phyloP scores from a whole-genome alignment of 2,113 vertebrate species.

The Crotophaga sulcirostris region DNA sequence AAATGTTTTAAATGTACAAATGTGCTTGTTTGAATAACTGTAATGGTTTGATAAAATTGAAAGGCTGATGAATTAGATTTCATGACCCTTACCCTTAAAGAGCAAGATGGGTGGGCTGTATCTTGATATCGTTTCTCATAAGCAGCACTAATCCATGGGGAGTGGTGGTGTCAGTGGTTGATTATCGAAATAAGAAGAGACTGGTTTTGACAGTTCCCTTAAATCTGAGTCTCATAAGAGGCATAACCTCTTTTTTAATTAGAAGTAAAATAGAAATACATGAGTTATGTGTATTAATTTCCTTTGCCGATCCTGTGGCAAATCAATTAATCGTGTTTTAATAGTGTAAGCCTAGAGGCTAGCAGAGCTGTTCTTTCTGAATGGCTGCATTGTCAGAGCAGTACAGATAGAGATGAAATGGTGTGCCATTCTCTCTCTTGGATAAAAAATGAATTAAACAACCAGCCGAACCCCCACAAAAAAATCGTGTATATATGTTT shows the following conservation, averaged over 20 bases:
- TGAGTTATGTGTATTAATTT: slow-evolving; percentile 25
- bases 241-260: neutral
- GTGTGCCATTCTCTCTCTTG: neutral
- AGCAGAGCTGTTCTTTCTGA: neutral
- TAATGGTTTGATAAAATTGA: neutral
- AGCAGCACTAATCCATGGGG: neutral
- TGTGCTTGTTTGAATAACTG: neutral
- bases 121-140: neutral
- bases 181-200: neutral
- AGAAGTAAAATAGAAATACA: slow-evolving; percentile 17
- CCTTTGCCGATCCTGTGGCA: neutral
- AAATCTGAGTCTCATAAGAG: neutral
- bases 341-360: neutral
- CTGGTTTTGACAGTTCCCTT: neutral
- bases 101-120: neutral
- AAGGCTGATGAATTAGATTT: neutral
- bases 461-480: neutral
- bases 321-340: slow-evolving; percentile 59
- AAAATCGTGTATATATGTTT: neutral
- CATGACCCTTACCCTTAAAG: neutral
- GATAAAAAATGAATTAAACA: neutral
- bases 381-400: neutral
- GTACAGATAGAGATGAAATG: neutral
- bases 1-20: neutral
- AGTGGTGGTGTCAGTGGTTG: neutral